Base-by-base conservation (phyloP, 1,140 invertebrate species). In the Drosophila oshimai region DNA sequence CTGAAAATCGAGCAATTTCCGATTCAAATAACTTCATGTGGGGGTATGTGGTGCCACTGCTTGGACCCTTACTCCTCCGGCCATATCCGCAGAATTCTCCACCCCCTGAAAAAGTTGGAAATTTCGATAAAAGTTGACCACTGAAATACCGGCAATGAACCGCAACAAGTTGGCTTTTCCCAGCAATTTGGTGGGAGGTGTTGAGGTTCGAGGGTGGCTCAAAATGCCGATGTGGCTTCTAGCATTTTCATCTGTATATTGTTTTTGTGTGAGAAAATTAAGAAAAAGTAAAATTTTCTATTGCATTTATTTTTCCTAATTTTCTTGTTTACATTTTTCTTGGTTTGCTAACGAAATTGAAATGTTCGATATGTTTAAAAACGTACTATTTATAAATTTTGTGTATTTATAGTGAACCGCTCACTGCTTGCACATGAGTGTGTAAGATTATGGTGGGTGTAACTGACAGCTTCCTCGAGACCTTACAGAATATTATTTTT, bases 391-490 rank as follows among this genome's bases (percentile, higher is more conserved):
- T 49, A 49, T 65, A 65, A 65, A 22, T 18, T 18, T 65, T 67
- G 34, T 33, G 60, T 67, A 67, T 67, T 67, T 65, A 50, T 67
- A 67, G 33, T 46, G 31, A 24, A 53, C 36, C 28, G 28, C 34
- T 62, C 28, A 15, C 34, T 62, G 37, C 26, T 39, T 41, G 58
- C 28, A 26, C 20, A 26, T 22, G 36, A 60, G 53, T 58, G 26
- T 28, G 24, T 22, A 22, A 22, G 50, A 12, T 31, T 24, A 5
- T 62, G 36, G 36, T 39, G 61, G 58, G 60, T 47, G 62, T 50
- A 67, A 65, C 39, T 67, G 60, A 50, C 62, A 65, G 61, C 61
- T 65, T 65, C 57, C 58, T 65, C 61, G 34, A 67, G 60, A 67
- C 60, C 24, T 49, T 50, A 50, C 26, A 65, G 58, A 47, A 65